Evolutionary conservation across 2,888 invertebrate genomes (phyloP).

Genomic region (Chrysina gloriosa): DNA sequence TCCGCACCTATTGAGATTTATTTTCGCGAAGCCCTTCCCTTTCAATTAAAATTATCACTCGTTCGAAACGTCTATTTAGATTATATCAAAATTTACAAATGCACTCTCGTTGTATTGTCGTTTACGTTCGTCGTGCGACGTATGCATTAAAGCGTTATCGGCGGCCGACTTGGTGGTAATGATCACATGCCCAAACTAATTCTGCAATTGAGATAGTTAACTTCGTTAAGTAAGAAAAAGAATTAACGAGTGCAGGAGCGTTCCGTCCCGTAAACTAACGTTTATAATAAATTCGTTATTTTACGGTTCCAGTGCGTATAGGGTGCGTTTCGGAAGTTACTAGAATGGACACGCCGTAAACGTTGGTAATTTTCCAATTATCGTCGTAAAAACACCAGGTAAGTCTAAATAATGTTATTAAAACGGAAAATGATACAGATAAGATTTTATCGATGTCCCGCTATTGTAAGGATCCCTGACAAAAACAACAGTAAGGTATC

Average conservation of each 20-base stretch:
- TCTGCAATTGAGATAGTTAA: conserved; percentile 43
- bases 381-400: conserved; percentile 4
- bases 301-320: no score
- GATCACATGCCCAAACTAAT: conserved; percentile 36
- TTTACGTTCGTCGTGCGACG: conserved; percentile 14
- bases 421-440: not conserved
- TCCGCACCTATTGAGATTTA: not conserved
- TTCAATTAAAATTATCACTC: conserved; percentile 42
- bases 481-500: no score
- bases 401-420: not conserved
- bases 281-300: no score
- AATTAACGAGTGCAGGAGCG: not conserved
- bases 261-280: not conserved
- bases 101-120: conserved; percentile 38
- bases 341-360: not conserved
- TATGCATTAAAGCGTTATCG: conserved; percentile 35
- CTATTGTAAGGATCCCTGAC: no score
- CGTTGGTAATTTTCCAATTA: not conserved
- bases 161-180: conserved; percentile 24
- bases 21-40: conserved; percentile 36
- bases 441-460: no score
- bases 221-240: conserved; percentile 40
- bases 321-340: not conserved
- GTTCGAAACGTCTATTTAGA: conserved; percentile 35
- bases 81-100: conserved; percentile 28